Conservation (phyloP, 2,888 invertebrate species). For the Encarsia formosa region DNA sequence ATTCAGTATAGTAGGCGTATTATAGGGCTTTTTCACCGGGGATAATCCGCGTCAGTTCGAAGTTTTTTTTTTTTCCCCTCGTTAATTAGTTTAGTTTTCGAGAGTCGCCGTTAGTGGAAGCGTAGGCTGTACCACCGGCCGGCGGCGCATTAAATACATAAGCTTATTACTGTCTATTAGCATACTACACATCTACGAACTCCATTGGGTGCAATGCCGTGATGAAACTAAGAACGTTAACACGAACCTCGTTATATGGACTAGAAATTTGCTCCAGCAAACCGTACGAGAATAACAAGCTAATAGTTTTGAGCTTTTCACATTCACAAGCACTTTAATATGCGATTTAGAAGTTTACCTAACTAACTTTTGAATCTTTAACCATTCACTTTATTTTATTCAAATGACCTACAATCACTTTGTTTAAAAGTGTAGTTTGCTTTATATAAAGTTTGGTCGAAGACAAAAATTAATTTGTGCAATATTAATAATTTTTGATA, state of each 20-base stretch:
- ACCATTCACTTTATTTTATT: too few relatives aligned
- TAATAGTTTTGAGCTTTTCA: conserved; percentile 21
- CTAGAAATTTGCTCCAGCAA: conserved; percentile 14
- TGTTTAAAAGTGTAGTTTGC: too few relatives aligned
- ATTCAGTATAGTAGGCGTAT: too few relatives aligned
- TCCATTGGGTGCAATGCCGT: conserved; percentile 19
- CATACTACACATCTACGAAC: conserved; percentile 23
- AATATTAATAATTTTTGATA: too few relatives aligned
- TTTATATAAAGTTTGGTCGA: too few relatives aligned
- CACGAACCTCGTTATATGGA: conserved; percentile 19
- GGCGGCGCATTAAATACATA: conserved; percentile 20
- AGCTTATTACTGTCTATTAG: conserved; percentile 25
- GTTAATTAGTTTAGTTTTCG: conserved; percentile 12
- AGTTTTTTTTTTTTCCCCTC: neutral
- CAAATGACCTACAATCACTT: too few relatives aligned
- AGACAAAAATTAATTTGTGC: too few relatives aligned
- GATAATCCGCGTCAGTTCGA: too few relatives aligned
- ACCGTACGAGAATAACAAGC: conserved; percentile 14
- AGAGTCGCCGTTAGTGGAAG: conserved; percentile 12
- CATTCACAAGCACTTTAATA: conserved; percentile 8
- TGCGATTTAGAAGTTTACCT: conserved; percentile 7
- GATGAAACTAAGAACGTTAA: conserved; percentile 24
- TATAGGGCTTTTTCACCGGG: too few relatives aligned
- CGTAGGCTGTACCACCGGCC: conserved; percentile 10
- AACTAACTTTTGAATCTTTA: conserved; percentile 5